Conservation (phyloP, 92 coral and sea anemone genomes). For the Zoanthus gigantus region DNA sequence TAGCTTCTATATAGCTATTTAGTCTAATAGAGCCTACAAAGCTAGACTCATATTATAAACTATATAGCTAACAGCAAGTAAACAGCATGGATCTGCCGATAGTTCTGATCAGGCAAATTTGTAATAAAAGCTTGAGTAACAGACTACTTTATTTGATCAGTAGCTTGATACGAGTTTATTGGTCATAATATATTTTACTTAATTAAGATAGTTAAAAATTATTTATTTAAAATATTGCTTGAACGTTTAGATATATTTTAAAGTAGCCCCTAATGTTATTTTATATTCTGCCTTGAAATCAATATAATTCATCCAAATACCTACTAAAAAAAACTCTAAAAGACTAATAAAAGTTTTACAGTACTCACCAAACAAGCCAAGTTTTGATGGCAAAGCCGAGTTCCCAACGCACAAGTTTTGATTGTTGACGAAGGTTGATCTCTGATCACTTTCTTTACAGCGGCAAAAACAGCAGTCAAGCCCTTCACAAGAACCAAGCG, state of each 20-base stretch:
- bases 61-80: background rate
- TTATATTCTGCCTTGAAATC: too few relatives aligned
- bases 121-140: too few relatives aligned
- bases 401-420: background rate
- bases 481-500: background rate
- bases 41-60: background rate
- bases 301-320: too few relatives aligned
- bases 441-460: background rate
- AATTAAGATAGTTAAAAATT: too few relatives aligned
- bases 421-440: background rate
- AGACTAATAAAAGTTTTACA: too few relatives aligned
- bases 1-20: background rate
- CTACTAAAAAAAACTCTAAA: too few relatives aligned
- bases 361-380: background rate
- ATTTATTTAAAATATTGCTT: too few relatives aligned
- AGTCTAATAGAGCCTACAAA: background rate
- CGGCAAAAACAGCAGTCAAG: background rate
- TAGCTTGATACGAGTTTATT: too few relatives aligned
- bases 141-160: too few relatives aligned
- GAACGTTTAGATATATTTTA: too few relatives aligned
- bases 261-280: too few relatives aligned
- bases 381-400: slow-evolving; percentile 4
- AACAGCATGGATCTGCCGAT: background rate
- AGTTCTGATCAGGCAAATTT: background rate
- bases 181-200: too few relatives aligned